Conservation (phyloP, 2,888 invertebrate genomes). For the Apamea anceps region DNA sequence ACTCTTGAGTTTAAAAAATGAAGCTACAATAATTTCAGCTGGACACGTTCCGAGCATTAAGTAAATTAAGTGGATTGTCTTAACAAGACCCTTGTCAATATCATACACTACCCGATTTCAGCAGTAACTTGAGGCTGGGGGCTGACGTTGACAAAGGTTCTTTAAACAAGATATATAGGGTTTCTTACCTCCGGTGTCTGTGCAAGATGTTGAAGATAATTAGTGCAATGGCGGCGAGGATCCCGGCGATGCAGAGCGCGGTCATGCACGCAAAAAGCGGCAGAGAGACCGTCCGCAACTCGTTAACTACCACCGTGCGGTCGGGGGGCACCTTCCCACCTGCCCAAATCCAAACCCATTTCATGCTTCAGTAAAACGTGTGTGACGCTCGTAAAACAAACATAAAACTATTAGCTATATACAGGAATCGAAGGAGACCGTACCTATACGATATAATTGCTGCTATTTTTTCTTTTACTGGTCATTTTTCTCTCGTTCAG, state of each 20-base stretch:
- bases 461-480: slow-evolving; percentile 30
- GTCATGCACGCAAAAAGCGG: slow-evolving; percentile 98
- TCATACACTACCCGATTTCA: slow-evolving; percentile 64
- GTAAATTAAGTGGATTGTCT: slow-evolving; percentile 57
- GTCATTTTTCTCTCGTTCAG: slow-evolving; percentile 31
- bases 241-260: slow-evolving; percentile 96
- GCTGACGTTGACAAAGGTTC: slow-evolving; percentile 70
- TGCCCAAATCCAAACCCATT: slow-evolving; percentile 74
- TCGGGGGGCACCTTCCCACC: slow-evolving; percentile 98
- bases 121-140: slow-evolving; percentile 45
- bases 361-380: slow-evolving; percentile 56
- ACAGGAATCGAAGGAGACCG: slow-evolving; percentile 35
- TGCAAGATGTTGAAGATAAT: slow-evolving; percentile 98
- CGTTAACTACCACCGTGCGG: slow-evolving; percentile 96
- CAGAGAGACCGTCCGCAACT: slow-evolving; percentile 96
- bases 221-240: slow-evolving; percentile 95
- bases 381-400: slow-evolving; percentile 58
- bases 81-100: slow-evolving; percentile 71
- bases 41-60: slow-evolving; percentile 37
- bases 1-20: slow-evolving; percentile 4
- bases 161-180: slow-evolving; percentile 47
- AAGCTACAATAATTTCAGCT: slow-evolving; percentile 8
- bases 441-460: slow-evolving; percentile 34
- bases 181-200: slow-evolving; percentile 95
- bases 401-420: slow-evolving; percentile 60